Evolutionary conservation across 1,140 invertebrate species (phyloP), one percentile per base, ranked within the genome.

Genomic region (Drosophila ambigua): DNA sequence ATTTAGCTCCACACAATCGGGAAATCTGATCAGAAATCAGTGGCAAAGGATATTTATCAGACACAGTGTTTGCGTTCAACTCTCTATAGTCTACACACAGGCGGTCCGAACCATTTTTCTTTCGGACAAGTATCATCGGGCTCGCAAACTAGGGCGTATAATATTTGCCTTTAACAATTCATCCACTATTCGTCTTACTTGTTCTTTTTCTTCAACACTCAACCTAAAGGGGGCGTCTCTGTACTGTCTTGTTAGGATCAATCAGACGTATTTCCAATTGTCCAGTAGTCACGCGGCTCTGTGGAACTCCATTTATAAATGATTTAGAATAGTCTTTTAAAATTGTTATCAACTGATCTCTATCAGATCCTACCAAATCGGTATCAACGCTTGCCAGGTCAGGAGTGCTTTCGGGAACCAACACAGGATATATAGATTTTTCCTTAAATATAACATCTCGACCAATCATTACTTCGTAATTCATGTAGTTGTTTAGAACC

Each of bases 381-480:
- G 26, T 52, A 35, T 50, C 24, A 50, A 50, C 48, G 23, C 13
- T n/a, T 24, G 48, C 11, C 48, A 13, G 48, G 24, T 50, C 13
- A 24, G 48, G 24, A 50, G 24, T 24, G 24, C 20, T 24, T 24
- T 50, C 24, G 13, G 24, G 16, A 5, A 28, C 49, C 8, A 24
- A 20, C 20, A 28, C 49, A 28, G 49, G 9, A 24, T 7, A 50
- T 28, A 28, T 24, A 28, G 24, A 50, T 20, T 50, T 50, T 50
- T 28, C 48, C 5, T 20, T 24, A 50, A 50, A 24, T 24, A 50
- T 50, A 24, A 24, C n/a, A 28, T 55, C 48, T 28, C 54, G 63
- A 31, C 63, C 63, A 66, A 66, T 66, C 28, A 59, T 20, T 31
- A 31, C 43, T 7, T 60, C 44, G 15, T 63, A 54, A 2, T 63